Evolutionary conservation across 2,797 vertebrate genomes (phyloP), one percentile per base, ranked within the genome.

Genomic region (Paratrypauchen microcephalus): DNA sequence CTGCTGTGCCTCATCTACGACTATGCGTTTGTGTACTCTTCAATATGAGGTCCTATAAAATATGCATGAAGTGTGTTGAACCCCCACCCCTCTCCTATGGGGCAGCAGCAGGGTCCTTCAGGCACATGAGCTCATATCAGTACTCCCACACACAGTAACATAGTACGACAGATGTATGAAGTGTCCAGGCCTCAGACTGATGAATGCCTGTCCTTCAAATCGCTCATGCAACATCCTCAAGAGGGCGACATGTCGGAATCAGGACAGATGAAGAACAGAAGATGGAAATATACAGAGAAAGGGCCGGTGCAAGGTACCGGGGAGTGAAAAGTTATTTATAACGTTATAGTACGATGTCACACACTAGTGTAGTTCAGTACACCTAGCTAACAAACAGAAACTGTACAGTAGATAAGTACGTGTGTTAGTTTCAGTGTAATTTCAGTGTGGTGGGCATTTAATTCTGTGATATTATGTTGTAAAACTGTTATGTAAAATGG

Each of bases 11-110:
- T 75, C 72, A 68, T 67, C 75, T 62, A 65, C 48, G 41, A 21
- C 9, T 61, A 65, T 62, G 61, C 63, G 66, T 77, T 50, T 65
- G 58, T 65, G 60, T 65, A 7, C 41, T 39, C 72, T 69, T 86
- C 79, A 82, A 84, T 87, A 86, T 84, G 70, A 41, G 73, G 66
- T 47, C 66, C 30, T 62, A 89, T 91, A 79, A 87, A 91, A 91
- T 84, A 91, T 92, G 83, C 78, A 92, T 89, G 82, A 91, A 81
- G 84, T 71, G 73, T 55, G 82, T 85, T 85, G 81, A 86, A 84
- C 81, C 74, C 66, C 69, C 61, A 58, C 57, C 28, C 36, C 58
- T 45, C 19, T 69, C 58, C 76, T 69, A 68, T 70, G 84, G 87
- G 77, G 72, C 77, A 72, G 65, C 5, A 57, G 73, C 74, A 83